Base-by-base conservation (phyloP, 2,113 vertebrate genomes). In the Cebidichthys violaceus region DNA sequence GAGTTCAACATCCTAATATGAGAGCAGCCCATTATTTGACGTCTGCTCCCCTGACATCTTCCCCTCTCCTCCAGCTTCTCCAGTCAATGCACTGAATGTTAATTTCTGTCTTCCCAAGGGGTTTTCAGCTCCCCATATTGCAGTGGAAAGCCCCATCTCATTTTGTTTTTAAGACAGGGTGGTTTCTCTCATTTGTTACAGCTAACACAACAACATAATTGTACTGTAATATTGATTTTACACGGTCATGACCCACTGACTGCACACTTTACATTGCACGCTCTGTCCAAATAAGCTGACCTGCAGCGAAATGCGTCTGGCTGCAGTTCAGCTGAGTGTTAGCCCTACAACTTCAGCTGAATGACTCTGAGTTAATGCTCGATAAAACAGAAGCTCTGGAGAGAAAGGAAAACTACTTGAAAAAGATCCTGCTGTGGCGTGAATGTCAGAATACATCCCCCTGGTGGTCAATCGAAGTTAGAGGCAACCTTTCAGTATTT, bases 171-270 rank as follows among this genome's bases (percentile, higher is more conserved):
- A 6, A 79, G 39, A 83, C 50, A 24, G 15, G n/a, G 50, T 43
- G 33, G 29, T 47, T 70, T 73, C 69, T 72, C 27, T 83, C 17
- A 66, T 71, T 83, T 76, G 64, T 64, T 43, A 50, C 65, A 68
- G 70, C 80, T 65, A 61, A 81, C 61, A 72, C 74, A 84, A 86
- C 85, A 73, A 69, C 57, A 55, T 82, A 81, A 91, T 85, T 79
- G 79, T 70, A 60, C 22, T 82, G 85, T 86, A 82, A 39, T 87
- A 93, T 93, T 89, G 90, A 93, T 91, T 83, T 83, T 80, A 82
- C 88, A 78, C 71, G 50, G 86, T 75, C 75, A 57, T 62, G 83
- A 84, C 80, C 69, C 79, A 70, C 77, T 75, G 75, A 69, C 72
- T 60, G 9, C 31, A 50, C 64, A 37, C 68, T 79, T 65, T 33